These are phyloP conservation scores for Aplysina aerophoba DNA, from an alignment of 37 sponge, comb jelly and placozoan genomes.

Conservation along the genomic window DNA sequence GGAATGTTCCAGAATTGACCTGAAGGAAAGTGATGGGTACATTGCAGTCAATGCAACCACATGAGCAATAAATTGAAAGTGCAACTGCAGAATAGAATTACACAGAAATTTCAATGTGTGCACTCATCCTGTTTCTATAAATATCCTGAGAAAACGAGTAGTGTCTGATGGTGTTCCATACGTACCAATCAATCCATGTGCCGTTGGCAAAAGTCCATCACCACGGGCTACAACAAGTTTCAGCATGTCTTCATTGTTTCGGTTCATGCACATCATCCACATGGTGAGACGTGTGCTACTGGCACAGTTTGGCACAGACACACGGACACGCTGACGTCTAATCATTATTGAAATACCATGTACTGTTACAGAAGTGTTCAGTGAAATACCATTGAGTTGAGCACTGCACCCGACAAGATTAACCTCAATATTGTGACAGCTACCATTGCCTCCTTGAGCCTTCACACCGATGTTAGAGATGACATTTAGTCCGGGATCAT, in stretches of 20 bases:
- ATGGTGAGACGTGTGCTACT: neutral
- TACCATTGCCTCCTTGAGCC: conserved; percentile 1
- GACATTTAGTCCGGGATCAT: neutral
- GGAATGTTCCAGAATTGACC: conserved; percentile 86
- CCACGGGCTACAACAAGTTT: conserved; percentile 23
- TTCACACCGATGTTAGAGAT: conserved; percentile 10
- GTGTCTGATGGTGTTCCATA: neutral
- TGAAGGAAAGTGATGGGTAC: conserved; percentile 3
- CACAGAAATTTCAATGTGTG: no score
- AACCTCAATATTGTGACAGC: conserved; percentile 4
- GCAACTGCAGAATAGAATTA: no score
- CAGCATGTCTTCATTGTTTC: conserved; percentile 25
- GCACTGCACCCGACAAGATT: neutral
- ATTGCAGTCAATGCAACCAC: neutral
- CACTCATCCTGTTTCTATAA: no score
- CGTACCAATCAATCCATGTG: conserved; percentile 40
- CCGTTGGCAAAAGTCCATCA: neutral
- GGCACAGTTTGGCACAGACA: conserved; percentile 37
- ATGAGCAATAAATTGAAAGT: no score
- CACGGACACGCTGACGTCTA: neutral
- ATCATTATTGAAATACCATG: neutral
- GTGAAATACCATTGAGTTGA: neutral
- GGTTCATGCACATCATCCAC: conserved; percentile 14
- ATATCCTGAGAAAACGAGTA: no score
- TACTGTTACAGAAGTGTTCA: no score